Base-by-base conservation (phyloP, 2,113 vertebrate genomes). In the Nesogale talazaci region DNA sequence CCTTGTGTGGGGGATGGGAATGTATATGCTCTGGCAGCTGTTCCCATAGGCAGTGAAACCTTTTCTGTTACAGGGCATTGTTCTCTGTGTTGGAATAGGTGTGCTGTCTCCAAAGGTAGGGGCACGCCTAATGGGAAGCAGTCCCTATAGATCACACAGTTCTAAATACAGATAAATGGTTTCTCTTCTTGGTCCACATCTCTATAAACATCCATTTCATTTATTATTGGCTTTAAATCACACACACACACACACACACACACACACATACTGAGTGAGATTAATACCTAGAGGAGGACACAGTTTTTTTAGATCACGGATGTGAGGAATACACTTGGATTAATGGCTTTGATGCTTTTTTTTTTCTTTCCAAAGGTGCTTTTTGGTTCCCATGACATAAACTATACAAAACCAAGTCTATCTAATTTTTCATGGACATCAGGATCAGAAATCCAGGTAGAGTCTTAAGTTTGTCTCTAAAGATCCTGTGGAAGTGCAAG, bases 251-350 rank as follows among this genome's bases (percentile, higher is more conserved):
- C 27, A n/a, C 34, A 77, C 23, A 52, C 25, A 22, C 25, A 67
- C 3, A 40, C 25, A 59, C 6, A 83, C 69, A 6, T n/a, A 15
- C 40, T 91, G 96, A 97, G 94, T 91, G 84, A 97, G 94, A 69
- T 79, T 95, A 95, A 93, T 79, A 94, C 88, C 81, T 78, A 92
- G 59, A 94, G 12, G 89, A 95, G 86, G 61, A 95, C 65, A 94
- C 84, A 94, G 88, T 84, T 84, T 95, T 97, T 96, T 97, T 94
- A 96, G 81, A 89, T 87, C 80, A 96, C 59, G 96, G 85, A 96
- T 96, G 94, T 96, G 88, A 96, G 93, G 97, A 93, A 94, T 57
- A 90, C 75, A 96, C 90, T 97, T 95, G 96, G 93, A 95, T 95
- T 94, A 95, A 75, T 70, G 75, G 87, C 95, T 95, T 86, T 95